A percentile compares a stretch with the other conserved stretches of the same genome.
Conservation (phyloP, 2,113 vertebrate genomes). For the Aptenodytes patagonicus region DNA sequence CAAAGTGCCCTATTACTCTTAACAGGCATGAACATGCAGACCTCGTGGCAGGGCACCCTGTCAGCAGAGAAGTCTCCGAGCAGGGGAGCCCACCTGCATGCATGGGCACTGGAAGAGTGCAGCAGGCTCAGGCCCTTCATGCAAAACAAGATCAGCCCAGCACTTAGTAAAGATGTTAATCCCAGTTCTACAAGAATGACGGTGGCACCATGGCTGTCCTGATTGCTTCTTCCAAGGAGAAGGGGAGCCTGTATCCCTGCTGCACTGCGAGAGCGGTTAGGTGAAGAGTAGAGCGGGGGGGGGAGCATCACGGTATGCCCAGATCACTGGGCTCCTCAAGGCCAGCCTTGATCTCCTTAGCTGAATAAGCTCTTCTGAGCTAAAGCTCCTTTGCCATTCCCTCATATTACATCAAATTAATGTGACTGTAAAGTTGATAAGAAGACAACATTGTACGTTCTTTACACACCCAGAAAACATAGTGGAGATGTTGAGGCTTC, state of each 20-base stretch:
- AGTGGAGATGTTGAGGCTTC: not conserved
- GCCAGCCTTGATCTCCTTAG: not conserved
- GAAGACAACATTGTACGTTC: not conserved
- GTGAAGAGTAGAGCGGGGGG: not conserved
- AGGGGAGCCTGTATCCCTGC: not conserved
- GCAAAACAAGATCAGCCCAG: not conserved
- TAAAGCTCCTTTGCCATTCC: not conserved
- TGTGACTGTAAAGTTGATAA: not conserved
- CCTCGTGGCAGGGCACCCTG: fast-evolving
- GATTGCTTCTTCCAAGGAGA: not conserved
- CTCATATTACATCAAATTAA: not conserved
- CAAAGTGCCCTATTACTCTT: not conserved
- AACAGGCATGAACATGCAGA: not conserved
- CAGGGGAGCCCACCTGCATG: not conserved
- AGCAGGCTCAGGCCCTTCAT: not conserved
- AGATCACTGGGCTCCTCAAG: not conserved
- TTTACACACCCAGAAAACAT: not conserved
- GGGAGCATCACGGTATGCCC: fast-evolving
- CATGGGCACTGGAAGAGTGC: fast-evolving
- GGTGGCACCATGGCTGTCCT: not conserved
- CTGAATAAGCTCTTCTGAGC: not conserved
- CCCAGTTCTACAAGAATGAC: not conserved
- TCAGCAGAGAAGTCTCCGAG: not conserved
- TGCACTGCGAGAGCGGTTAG: fast-evolving
- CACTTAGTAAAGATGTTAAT: not conserved